Evolutionary conservation across 2,888 invertebrate species (phyloP).

Genomic region (Tineola bisselliella): DNA sequence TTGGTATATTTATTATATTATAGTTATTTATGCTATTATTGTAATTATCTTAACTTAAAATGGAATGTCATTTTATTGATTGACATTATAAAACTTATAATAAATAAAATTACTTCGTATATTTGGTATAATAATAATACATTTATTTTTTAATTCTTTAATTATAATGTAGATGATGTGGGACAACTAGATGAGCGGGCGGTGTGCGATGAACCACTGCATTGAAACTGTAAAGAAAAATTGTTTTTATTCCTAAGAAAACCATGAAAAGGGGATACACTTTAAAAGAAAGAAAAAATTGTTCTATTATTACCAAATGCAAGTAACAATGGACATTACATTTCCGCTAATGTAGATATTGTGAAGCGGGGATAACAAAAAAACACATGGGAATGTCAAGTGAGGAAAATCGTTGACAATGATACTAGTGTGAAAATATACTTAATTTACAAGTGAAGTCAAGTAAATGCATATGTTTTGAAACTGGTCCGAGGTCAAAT

Average conservation of each 20-base stretch:
- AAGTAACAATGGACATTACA: not conserved
- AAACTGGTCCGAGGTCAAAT: constrained; percentile 8
- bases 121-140: too few species aligned
- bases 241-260: too few species aligned
- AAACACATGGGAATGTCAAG: not conserved
- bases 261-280: too few species aligned
- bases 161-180: constrained; percentile 16
- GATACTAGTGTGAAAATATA: constrained; percentile 7
- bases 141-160: not conserved
- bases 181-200: constrained; percentile 19
- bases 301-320: too few species aligned
- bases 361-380: not conserved
- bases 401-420: not conserved
- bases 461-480: constrained; percentile 1
- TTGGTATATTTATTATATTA: too few species aligned
- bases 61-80: too few species aligned
- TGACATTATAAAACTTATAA: too few species aligned
- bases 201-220: constrained; percentile 19
- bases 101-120: too few species aligned
- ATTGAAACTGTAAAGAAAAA: constrained; percentile 21
- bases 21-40: too few species aligned
- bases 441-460: not conserved
- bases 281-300: too few species aligned
- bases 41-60: too few species aligned
- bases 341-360: not conserved